Evolutionary conservation across 2,113 vertebrate species (phyloP).

Genomic region (Nicator chloris): DNA sequence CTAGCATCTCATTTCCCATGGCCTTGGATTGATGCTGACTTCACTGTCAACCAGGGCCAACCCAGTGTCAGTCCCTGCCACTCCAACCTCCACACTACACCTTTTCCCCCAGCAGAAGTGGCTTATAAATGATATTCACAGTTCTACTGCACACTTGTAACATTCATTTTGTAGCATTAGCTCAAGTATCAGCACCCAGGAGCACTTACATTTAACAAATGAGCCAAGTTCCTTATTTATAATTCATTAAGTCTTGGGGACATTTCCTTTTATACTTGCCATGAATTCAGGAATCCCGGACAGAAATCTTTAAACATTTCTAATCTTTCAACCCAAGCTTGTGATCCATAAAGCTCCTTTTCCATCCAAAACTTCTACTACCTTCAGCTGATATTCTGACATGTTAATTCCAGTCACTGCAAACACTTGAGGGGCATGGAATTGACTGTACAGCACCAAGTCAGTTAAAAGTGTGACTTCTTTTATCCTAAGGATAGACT

Average conservation of each 20-base stretch:
- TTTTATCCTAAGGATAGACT: not conserved
- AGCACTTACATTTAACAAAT: not conserved
- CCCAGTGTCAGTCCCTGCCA: not conserved
- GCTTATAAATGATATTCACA: not conserved
- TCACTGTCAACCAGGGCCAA: not conserved
- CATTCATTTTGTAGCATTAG: not conserved
- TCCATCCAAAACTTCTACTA: not conserved
- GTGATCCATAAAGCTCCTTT: not conserved
- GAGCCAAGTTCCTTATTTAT: not conserved
- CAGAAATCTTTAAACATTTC: not conserved
- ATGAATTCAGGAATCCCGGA: not conserved
- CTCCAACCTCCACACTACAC: not conserved
- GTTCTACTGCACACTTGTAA: not conserved
- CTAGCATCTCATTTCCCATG: not conserved
- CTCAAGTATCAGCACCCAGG: not conserved
- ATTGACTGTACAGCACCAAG: not conserved
- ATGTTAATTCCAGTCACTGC: not conserved
- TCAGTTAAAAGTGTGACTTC: not conserved
- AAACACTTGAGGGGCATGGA: not conserved
- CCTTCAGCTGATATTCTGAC: not conserved
- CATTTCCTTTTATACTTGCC: not conserved
- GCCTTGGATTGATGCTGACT: not conserved
- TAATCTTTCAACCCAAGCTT: not conserved
- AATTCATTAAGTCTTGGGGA: not conserved
- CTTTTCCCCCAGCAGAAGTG: not conserved